Percentiles rank a stretch among this genome's conserved stretches.
These are phyloP conservation scores for Dromas ardeola DNA, from an alignment of 2,113 vertebrate genomes.

Conservation along the genomic window DNA sequence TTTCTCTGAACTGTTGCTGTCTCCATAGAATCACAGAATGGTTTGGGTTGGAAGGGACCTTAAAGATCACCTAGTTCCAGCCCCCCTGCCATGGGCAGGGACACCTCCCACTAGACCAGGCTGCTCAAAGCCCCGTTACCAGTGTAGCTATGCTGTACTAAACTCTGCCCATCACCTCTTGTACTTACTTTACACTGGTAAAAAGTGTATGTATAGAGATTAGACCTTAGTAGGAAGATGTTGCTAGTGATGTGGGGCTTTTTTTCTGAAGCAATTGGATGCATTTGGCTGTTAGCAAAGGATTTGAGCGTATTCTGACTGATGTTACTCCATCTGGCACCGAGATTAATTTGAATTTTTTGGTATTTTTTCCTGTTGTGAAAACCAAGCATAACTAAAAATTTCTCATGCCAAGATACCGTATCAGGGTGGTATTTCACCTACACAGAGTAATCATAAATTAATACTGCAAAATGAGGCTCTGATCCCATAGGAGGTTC, in stretches of 20 bases:
- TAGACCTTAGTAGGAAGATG: neutral
- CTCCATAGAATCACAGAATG: neutral
- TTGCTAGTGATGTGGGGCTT: neutral
- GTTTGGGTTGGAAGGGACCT: neutral
- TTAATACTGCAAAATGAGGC: neutral
- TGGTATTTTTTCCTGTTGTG: neutral
- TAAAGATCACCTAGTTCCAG: neutral
- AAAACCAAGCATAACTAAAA: neutral
- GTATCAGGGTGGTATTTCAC: neutral
- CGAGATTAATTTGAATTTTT: neutral
- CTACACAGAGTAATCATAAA: neutral
- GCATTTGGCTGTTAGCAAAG: neutral
- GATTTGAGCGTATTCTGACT: neutral
- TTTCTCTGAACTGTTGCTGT: neutral
- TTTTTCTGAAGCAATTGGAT: neutral
- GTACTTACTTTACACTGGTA: neutral
- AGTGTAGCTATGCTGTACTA: neutral
- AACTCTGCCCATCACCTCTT: neutral
- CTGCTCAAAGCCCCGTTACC: neutral
- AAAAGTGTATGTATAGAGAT: neutral
- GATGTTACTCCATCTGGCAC: neutral
- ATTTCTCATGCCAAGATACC: neutral
- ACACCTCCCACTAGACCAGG: neutral
- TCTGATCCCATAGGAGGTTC: neutral
- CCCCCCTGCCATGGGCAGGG: neutral